Evolutionary conservation across 2,888 invertebrate genomes (phyloP).

Genomic region (Apamea sordens): DNA sequence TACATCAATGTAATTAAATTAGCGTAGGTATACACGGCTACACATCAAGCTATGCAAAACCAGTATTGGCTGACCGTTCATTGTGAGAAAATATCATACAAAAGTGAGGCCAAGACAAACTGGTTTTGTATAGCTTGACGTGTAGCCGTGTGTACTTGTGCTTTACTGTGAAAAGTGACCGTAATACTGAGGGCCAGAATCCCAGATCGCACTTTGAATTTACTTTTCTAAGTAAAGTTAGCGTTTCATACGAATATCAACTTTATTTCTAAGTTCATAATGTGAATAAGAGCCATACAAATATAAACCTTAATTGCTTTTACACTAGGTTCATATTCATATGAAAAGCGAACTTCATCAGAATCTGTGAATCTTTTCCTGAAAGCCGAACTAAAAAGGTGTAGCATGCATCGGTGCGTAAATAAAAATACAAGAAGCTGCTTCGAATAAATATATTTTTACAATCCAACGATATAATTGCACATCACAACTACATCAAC

Average conservation of each 20-base stretch:
- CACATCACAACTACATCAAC: slow-evolving; percentile 71
- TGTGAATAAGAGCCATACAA: neutral
- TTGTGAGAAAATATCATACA: no score
- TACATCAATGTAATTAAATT: slow-evolving; percentile 11
- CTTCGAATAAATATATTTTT: slow-evolving; percentile 85
- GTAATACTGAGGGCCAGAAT: slow-evolving; percentile 9
- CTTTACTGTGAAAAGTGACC: slow-evolving; percentile 11
- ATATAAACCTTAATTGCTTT: neutral
- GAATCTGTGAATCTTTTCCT: slow-evolving; percentile 7
- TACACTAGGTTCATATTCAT: neutral
- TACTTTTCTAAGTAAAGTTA: neutral
- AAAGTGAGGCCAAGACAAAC: no score
- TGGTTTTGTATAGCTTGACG: no score
- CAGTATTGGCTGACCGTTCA: no score
- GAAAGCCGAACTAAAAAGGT: slow-evolving; percentile 47
- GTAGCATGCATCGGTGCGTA: slow-evolving; percentile 71
- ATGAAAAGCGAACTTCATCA: neutral
- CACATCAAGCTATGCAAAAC: no score
- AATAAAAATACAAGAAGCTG: slow-evolving; percentile 84
- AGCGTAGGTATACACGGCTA: neutral
- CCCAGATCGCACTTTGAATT: neutral
- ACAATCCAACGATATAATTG: slow-evolving; percentile 68
- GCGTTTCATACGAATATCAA: neutral
- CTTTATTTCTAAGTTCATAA: neutral
- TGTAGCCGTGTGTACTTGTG: no score